Conservation (phyloP, 2,113 vertebrate genomes). For the Murina feae region DNA sequence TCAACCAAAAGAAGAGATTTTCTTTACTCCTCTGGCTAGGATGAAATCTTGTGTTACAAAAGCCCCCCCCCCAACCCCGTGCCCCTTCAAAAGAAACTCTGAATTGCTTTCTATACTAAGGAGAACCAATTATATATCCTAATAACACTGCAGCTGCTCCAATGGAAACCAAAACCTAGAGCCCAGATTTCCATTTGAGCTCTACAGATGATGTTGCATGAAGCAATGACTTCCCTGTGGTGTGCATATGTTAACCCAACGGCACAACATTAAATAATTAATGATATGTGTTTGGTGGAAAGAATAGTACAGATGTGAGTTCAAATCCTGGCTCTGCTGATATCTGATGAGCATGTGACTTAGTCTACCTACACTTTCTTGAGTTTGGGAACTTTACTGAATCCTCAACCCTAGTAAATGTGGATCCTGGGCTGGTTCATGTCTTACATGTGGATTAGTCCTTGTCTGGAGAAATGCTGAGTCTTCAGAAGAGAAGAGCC, state of each 20-base stretch:
- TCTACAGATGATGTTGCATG: neutral
- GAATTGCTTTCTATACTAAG: neutral
- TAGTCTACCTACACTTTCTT: neutral
- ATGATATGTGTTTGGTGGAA: neutral
- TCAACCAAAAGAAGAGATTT: neutral
- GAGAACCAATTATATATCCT: neutral
- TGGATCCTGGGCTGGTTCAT: neutral
- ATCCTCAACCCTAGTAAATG: neutral
- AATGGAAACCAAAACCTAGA: neutral
- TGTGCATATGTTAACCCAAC: fast-evolving
- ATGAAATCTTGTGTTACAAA: neutral
- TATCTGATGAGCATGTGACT: neutral
- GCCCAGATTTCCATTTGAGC: neutral
- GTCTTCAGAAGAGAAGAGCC: neutral
- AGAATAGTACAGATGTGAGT: neutral
- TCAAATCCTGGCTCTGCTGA: neutral
- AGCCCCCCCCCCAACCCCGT: fast-evolving
- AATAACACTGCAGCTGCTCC: neutral
- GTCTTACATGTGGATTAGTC: neutral
- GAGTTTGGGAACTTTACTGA: neutral
- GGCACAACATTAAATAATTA: neutral
- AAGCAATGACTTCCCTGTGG: neutral
- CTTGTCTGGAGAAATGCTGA: neutral
- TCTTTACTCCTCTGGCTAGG: neutral
- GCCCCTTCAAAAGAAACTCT: neutral